Base-by-base conservation (phyloP, 2,797 vertebrate genomes). In the Ispidina lecontei region DNA sequence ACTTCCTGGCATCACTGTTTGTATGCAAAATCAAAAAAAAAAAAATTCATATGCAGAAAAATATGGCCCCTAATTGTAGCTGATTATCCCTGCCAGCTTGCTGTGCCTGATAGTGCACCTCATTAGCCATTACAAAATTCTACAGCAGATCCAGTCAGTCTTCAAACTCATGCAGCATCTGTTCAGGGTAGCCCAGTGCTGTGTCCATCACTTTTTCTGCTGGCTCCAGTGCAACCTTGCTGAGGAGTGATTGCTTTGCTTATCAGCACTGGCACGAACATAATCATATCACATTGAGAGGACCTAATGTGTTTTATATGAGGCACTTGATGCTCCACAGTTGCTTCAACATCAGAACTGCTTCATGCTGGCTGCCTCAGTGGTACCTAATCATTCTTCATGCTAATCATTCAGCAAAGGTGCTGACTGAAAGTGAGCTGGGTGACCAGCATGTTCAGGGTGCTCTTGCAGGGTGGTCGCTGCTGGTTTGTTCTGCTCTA, bases 101-200 rank as follows among this genome's bases (percentile, higher is more conserved):
- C 91, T 90, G 62, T 89, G 81, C 52, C 83, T 84, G 80, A 79
- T 70, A 80, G 76, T 64, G 56, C 65, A 94, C 63, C 79, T 95
- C 93, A 93, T 96, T 93, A 95, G 56, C 85, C 71, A 44, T 93
- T 94, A 91, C 78, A 82, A 88, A 91, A 94, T 92, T 63, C 78
- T 63, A 11, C 84, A 78, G 76, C 84, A 89, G 75, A 95, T 96
- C 91, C 89, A 22, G 49, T 91, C 73, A 80, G 56, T 68, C 74
- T 96, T 93, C 73, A 91, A 73, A 67, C 86, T 52, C 43, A 14
- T 31, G 19, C 43, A 92, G 89, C 93, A 94, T 94, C 95, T 96
- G 93, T 89, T 96, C 71, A 62, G 64, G 62, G 89, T 92, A 93
- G 78, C 71, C 84, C 91, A 77, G 73, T 87, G 59, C 93, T 84